phyloP scores from a whole-genome alignment of 2,888 invertebrate genomes.

The Heliconius cydno region DNA sequence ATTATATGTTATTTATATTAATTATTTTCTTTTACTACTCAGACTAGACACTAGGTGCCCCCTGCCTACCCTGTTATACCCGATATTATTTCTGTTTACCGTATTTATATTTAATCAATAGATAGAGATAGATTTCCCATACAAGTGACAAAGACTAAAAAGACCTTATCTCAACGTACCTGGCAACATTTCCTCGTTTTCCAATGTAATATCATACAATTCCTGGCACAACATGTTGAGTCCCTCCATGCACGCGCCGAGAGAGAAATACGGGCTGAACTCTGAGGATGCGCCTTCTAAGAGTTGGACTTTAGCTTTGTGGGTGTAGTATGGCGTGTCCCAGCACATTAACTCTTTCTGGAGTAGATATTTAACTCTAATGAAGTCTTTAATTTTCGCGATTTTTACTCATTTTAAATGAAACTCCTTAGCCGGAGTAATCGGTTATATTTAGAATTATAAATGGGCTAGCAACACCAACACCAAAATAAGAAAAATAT shows the following conservation, averaged over 20 bases:
- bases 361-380: neutral
- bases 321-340: constrained; percentile 95
- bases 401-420: no score
- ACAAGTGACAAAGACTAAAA: no score
- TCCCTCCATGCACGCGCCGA: constrained; percentile 98
- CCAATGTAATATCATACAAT: constrained; percentile 91
- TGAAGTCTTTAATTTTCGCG: no score
- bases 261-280: constrained; percentile 93
- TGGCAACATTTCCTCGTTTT: constrained; percentile 87
- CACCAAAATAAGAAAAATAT: neutral
- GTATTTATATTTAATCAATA: no score
- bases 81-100: no score
- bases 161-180: constrained; percentile 63
- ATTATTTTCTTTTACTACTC: no score
- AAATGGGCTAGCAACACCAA: no score
- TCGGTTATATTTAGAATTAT: neutral
- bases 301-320: constrained; percentile 88
- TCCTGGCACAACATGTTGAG: constrained; percentile 93
- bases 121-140: no score
- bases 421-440: no score
- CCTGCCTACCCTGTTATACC: no score
- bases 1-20: no score
- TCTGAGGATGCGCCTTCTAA: constrained; percentile 88
- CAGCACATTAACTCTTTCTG: constrained; percentile 84
- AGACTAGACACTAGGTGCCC: no score